phyloP scores from a whole-genome alignment of 2,888 invertebrate species.

The Caenorhabditis doughertyi region DNA sequence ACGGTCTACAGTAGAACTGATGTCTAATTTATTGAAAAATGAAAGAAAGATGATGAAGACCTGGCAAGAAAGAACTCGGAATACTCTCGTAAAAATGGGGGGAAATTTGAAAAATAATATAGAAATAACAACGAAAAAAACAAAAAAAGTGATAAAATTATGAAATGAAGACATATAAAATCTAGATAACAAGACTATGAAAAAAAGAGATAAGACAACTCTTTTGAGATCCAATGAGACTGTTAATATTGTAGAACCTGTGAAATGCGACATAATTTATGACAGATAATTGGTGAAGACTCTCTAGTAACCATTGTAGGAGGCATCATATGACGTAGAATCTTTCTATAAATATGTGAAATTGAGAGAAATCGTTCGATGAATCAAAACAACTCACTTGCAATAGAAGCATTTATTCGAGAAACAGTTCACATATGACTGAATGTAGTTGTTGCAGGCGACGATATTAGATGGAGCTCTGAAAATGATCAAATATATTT shows the following conservation, averaged over 20 bases:
- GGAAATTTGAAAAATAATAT: conserved; percentile 2
- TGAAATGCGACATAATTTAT: conserved; percentile 31
- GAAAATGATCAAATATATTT: conserved; percentile 2
- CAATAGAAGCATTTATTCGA: conserved; percentile 40
- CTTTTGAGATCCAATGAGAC: background rate
- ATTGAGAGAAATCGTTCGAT: background rate
- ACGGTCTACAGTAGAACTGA: background rate
- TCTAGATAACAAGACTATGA: background rate
- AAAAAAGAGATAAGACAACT: background rate
- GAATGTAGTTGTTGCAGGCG: conserved; percentile 55
- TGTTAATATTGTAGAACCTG: background rate
- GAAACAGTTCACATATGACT: conserved; percentile 54
- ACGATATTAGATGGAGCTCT: conserved; percentile 25
- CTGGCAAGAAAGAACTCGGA: conserved; percentile 47
- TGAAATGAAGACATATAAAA: background rate
- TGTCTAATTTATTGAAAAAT: conserved; percentile 10
- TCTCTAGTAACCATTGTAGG: conserved; percentile 50
- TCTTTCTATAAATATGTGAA: conserved; percentile 39
- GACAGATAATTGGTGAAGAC: conserved; percentile 20
- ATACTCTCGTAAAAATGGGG: conserved; percentile 10
- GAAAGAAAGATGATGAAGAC: conserved; percentile 18
- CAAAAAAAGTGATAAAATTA: conserved; percentile 9
- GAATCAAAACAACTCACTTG: conserved; percentile 37
- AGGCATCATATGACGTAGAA: conserved; percentile 48
- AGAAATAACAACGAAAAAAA: background rate